Conservation (phyloP, 92 coral and sea anemone genomes). For the Blastomussa wellsi region DNA sequence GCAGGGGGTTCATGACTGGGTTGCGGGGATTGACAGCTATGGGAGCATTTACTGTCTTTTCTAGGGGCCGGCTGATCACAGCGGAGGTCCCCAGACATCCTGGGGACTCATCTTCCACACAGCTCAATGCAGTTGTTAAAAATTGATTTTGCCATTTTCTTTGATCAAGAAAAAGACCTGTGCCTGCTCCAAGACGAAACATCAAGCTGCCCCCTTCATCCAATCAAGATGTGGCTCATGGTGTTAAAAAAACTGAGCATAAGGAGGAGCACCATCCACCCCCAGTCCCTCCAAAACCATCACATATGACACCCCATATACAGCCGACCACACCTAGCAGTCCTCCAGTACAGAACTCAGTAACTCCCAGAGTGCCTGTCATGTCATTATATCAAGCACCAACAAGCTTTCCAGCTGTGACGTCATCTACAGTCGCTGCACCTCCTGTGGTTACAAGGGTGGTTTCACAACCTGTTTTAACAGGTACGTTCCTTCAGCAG, state of each 20-base stretch:
- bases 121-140: background rate
- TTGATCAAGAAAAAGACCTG: conserved; percentile 33
- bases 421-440: background rate
- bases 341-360: conserved; percentile 9
- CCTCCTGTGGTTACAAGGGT: background rate
- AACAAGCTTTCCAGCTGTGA: background rate
- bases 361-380: background rate
- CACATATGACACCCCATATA: background rate
- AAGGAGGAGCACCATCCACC: background rate
- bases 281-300: background rate
- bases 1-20: too few species aligned
- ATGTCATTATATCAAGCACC: background rate
- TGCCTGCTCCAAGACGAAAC: conserved; percentile 49
- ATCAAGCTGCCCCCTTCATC: conserved; percentile 14
- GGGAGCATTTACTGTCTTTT: too few species aligned
- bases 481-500: conserved; percentile 10
- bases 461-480: background rate
- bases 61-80: too few species aligned
- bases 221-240: background rate
- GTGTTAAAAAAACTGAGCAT: conserved; percentile 11
- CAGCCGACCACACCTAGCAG: conserved; percentile 1
- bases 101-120: too few species aligned
- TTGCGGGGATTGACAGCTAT: too few species aligned
- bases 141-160: background rate
- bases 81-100: too few species aligned